Evolutionary conservation across 2,797 vertebrate genomes (phyloP).

Genomic region (Hylomyscus alleni): DNA sequence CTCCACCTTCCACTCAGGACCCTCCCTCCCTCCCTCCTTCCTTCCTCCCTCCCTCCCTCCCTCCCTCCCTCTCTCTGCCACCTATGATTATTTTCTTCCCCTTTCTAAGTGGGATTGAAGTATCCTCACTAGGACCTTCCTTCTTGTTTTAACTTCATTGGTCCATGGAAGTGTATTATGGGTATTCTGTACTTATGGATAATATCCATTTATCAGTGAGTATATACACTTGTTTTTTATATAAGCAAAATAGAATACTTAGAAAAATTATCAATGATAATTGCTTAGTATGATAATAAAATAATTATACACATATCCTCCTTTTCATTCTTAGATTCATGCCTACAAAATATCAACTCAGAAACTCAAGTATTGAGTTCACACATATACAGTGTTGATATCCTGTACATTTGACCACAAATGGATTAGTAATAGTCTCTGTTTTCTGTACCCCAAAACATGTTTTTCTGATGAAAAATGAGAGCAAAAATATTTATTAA

Average conservation of each 20-base stretch:
- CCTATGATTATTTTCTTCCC: too few species aligned
- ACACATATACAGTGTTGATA: not conserved
- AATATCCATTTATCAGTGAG: not conserved
- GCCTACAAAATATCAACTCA: not conserved
- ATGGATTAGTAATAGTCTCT: not conserved
- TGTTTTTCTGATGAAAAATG: not conserved
- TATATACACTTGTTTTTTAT: not conserved
- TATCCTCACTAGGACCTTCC: too few species aligned
- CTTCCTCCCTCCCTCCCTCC: too few species aligned
- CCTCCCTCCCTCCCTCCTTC: too few species aligned
- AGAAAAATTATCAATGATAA: not conserved
- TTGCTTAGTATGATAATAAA: conserved; percentile 25
- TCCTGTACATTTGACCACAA: not conserved
- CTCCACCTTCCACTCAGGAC: too few species aligned
- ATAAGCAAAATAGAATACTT: not conserved
- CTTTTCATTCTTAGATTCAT: not conserved
- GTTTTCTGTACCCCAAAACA: not conserved
- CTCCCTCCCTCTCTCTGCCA: too few species aligned
- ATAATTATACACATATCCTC: not conserved
- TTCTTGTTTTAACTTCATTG: not conserved
- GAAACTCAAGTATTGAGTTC: conserved; percentile 8
- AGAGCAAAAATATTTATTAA: not conserved
- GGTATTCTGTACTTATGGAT: not conserved
- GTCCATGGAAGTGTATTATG: too few species aligned
- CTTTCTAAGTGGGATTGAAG: too few species aligned